A percentile compares a stretch with the other conserved stretches of the same genome.
These are phyloP conservation scores for Cryptotermes secundus DNA, from an alignment of 1,140 invertebrate species.

Conservation along the genomic window DNA sequence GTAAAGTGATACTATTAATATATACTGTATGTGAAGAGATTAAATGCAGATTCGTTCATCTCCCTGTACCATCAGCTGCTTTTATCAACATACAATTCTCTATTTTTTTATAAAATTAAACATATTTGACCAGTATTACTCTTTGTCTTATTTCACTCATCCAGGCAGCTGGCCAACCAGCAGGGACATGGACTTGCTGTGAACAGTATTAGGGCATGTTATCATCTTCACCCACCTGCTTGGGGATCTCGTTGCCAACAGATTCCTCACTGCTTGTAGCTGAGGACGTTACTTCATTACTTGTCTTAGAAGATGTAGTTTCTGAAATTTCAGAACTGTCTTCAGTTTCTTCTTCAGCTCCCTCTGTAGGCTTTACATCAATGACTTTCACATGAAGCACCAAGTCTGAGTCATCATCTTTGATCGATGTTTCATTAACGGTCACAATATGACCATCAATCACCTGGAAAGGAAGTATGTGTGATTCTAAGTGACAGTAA, in stretches of 20 bases:
- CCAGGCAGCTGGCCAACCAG: background rate
- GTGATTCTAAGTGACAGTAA: too few relatives aligned
- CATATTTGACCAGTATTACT: background rate
- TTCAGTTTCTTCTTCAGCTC: background rate
- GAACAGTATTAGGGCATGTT: background rate
- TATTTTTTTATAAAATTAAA: too few relatives aligned
- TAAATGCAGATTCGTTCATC: background rate
- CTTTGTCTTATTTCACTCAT: too few relatives aligned
- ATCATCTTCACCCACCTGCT: background rate
- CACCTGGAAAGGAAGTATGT: background rate
- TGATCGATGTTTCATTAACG: background rate
- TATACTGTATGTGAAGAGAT: background rate
- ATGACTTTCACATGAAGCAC: constrained; percentile 12
- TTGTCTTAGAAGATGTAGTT: background rate
- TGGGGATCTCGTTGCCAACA: constrained; percentile 1
- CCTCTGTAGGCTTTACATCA: background rate
- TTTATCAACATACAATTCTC: background rate
- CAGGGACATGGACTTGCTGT: background rate
- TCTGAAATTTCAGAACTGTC: background rate
- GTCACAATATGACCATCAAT: constrained; percentile 3
- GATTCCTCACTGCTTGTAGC: background rate
- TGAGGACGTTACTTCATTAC: background rate
- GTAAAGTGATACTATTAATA: background rate
- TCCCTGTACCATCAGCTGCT: background rate
- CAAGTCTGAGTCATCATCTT: background rate